Percentiles rank a stretch among this genome's conserved stretches.
phyloP scores from a whole-genome alignment of 2,113 vertebrate species.

The Hemichromis elongatus region DNA sequence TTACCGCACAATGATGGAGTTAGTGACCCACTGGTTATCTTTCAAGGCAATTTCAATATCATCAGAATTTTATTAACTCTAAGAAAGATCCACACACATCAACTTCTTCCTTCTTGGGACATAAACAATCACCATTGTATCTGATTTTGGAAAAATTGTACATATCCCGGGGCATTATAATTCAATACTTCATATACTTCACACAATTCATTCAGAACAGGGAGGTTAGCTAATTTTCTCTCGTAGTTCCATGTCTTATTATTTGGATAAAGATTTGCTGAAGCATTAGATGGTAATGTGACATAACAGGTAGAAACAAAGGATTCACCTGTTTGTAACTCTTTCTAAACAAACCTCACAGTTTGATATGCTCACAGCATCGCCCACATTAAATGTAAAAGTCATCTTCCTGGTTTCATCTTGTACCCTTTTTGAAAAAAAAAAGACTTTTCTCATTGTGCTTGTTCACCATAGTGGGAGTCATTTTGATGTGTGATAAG shows the following conservation, averaged over 20 bases:
- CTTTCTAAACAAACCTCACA: not conserved
- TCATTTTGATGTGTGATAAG: not conserved
- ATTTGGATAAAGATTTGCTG: not conserved
- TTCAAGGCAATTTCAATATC: not conserved
- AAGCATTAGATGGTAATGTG: not conserved
- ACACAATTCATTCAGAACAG: not conserved
- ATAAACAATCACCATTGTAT: not conserved
- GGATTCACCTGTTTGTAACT: not conserved
- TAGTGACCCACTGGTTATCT: not conserved
- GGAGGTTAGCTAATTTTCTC: not conserved
- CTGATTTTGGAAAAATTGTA: not conserved
- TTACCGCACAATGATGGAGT: not conserved
- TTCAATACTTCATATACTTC: not conserved
- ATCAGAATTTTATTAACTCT: not conserved
- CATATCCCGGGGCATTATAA: not conserved
- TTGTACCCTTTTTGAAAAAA: too few species aligned
- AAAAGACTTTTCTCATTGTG: not conserved
- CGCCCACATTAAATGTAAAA: not conserved
- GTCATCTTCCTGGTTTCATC: not conserved
- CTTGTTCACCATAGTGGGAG: not conserved
- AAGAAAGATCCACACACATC: not conserved
- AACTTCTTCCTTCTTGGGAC: not conserved
- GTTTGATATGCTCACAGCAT: not conserved
- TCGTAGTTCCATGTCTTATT: not conserved
- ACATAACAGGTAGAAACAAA: not conserved